These are phyloP conservation scores for Myotis myotis DNA, from an alignment of 2,797 vertebrate species.

Conservation along the genomic window DNA sequence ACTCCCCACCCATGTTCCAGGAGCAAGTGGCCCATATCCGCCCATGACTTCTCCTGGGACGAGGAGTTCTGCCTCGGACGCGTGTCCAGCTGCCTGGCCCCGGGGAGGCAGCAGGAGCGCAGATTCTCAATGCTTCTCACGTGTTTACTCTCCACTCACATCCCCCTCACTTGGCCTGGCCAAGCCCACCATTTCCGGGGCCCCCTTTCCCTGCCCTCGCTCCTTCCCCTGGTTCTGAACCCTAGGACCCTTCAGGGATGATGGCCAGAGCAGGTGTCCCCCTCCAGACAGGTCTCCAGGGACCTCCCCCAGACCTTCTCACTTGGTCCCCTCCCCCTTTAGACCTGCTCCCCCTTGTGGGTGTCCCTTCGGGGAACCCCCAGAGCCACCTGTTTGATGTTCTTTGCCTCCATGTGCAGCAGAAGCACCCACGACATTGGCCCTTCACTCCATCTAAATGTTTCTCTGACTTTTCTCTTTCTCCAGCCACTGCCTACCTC, in stretches of 20 bases:
- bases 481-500: neutral
- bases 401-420: neutral
- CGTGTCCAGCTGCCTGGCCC: neutral
- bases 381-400: neutral
- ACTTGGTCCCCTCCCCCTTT: neutral
- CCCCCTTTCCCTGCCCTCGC: neutral
- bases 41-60: neutral
- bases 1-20: rapidly evolving
- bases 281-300: neutral
- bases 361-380: neutral
- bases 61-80: neutral
- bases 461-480: neutral
- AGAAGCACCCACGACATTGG: rapidly evolving
- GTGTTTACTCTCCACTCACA: rapidly evolving
- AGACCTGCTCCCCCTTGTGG: neutral
- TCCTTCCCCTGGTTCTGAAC: too few relatives aligned
- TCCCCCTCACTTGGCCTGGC: rapidly evolving
- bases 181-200: too few relatives aligned
- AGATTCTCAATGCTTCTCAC: rapidly evolving
- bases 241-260: neutral
- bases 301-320: neutral
- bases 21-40: neutral
- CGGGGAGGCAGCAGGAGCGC: neutral
- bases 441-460: rapidly evolving
- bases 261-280: rapidly evolving